A percentile compares a stretch with the other conserved stretches of the same genome.
phyloP scores from a whole-genome alignment of 2,888 invertebrate species.

The Ophion ellenae region DNA sequence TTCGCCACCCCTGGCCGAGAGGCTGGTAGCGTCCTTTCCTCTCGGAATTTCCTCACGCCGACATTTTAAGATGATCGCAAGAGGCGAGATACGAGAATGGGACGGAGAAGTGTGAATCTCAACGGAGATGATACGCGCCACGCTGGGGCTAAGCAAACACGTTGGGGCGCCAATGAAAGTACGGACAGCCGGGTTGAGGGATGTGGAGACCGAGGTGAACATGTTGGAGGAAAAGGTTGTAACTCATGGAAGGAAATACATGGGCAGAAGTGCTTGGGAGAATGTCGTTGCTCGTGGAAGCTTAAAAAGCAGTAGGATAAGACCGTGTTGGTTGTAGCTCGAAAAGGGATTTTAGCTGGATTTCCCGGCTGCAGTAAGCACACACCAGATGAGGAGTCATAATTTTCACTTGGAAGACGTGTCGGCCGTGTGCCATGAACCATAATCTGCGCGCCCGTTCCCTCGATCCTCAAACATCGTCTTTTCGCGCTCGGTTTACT shows the following conservation, averaged over 20 bases:
- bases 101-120: slow-evolving; percentile 37
- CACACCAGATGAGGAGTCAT: slow-evolving; percentile 80
- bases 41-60: slow-evolving; percentile 25
- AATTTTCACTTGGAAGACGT: slow-evolving; percentile 78
- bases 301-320: slow-evolving; percentile 55
- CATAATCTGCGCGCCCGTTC: slow-evolving; percentile 70
- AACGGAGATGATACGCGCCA: slow-evolving; percentile 22
- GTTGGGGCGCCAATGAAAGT: slow-evolving; percentile 58
- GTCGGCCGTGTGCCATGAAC: slow-evolving; percentile 73
- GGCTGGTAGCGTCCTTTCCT: slow-evolving; percentile 5
- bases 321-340: slow-evolving; percentile 32
- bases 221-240: slow-evolving; percentile 22
- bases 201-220: slow-evolving; percentile 17
- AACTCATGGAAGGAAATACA: slow-evolving; percentile 43
- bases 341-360: slow-evolving; percentile 30
- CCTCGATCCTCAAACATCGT: slow-evolving; percentile 40
- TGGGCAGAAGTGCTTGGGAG: slow-evolving; percentile 26
- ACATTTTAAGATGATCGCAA: slow-evolving; percentile 46
- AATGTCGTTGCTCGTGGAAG: slow-evolving; percentile 30
- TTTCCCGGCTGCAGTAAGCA: slow-evolving; percentile 45
- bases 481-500: slow-evolving; percentile 4
- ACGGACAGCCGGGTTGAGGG: slow-evolving; percentile 34
- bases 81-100: background rate
- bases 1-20: background rate
- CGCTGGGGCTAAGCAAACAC: slow-evolving; percentile 33